Percentiles rank a stretch among this genome's conserved stretches.
Conservation (phyloP, 2,113 vertebrate genomes). For the Terrapene triunguis region DNA sequence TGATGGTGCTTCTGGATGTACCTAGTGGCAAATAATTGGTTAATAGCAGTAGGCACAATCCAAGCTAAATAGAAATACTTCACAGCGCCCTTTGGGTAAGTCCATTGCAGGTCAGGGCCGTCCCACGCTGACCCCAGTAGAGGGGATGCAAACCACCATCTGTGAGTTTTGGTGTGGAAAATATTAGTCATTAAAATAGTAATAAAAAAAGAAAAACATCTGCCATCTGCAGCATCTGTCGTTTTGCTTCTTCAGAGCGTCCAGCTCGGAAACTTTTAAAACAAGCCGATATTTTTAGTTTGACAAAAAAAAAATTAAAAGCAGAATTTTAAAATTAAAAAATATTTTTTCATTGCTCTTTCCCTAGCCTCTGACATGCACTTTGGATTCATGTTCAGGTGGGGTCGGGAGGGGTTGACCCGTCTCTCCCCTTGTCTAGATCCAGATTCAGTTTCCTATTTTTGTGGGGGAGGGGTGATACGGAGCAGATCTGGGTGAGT, state of each 20-base stretch:
- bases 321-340: slow-evolving; percentile 55
- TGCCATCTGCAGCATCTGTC: slow-evolving; percentile 67
- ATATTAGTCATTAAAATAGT: slow-evolving; percentile 71
- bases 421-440: not conserved
- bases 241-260: slow-evolving; percentile 72
- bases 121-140: slow-evolving; percentile 20
- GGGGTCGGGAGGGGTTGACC: not conserved
- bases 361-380: not conserved
- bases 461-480: not conserved
- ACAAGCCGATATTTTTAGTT: slow-evolving; percentile 65
- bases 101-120: slow-evolving; percentile 33
- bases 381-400: rapidly evolving
- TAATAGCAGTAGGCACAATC: slow-evolving; percentile 13
- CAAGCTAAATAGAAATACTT: not conserved
- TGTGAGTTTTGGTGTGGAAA: slow-evolving; percentile 69
- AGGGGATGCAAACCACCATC: slow-evolving; percentile 43
- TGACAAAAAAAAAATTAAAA: slow-evolving; percentile 46
- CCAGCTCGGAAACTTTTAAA: slow-evolving; percentile 72
- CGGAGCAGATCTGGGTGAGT: rapidly evolving
- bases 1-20: not conserved
- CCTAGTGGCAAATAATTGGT: not conserved
- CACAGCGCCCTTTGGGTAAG: not conserved
- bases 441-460: rapidly evolving
- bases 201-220: slow-evolving; percentile 56
- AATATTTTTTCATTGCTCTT: not conserved